Evolutionary conservation across 2,797 vertebrate species (phyloP), one percentile per base, ranked within the genome.

Genomic region (Centropyge bicolor): DNA sequence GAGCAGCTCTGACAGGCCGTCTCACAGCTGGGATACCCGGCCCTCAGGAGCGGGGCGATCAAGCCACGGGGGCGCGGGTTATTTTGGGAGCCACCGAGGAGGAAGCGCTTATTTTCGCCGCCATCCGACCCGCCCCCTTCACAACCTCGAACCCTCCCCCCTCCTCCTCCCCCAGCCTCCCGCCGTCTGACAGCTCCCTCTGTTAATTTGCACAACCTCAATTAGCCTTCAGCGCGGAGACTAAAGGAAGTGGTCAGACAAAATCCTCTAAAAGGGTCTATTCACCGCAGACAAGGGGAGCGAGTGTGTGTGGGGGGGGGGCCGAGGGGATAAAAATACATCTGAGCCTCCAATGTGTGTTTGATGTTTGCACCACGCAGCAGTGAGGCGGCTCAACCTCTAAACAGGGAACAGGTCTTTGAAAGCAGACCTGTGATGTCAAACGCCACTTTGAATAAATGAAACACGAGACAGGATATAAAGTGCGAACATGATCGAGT

Each of bases 131-230:
- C n/a, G 31, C 36, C 40, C 8, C 66, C n/a, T 43, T 11, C 1
- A n/a, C 17, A n/a, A 31, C 49, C 60, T 17, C n/a, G 24, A 9
- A 31, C 27, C 27, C 52, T 52, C 31, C 2, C 36, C n/a, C 63
- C 20, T 59, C 5, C 8, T 9, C 36, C 27, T 31, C 62, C 78
- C 14, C 22, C 17, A 40, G 40, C 68, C 76, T 46, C 60, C 65
- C 17, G 1, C 73, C 1, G 55, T 83, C 89, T 90, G 85, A 88
- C 90, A 90, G 86, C 84, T 85, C 78, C 80, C 85, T 82, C 86
- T 88, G 86, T 88, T 92, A 65, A 92, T 91, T 89, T 90, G 84
- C 88, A 92, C 87, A 92, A 88, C 85, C 89, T 86, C 87, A 90
- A 92, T 91, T 90, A 93, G 86, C 90, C 89, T 87, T 82, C 73